Evolutionary conservation across 2,113 vertebrate species (phyloP), one percentile per base, ranked within the genome.

Genomic region (Cathartes aura): DNA sequence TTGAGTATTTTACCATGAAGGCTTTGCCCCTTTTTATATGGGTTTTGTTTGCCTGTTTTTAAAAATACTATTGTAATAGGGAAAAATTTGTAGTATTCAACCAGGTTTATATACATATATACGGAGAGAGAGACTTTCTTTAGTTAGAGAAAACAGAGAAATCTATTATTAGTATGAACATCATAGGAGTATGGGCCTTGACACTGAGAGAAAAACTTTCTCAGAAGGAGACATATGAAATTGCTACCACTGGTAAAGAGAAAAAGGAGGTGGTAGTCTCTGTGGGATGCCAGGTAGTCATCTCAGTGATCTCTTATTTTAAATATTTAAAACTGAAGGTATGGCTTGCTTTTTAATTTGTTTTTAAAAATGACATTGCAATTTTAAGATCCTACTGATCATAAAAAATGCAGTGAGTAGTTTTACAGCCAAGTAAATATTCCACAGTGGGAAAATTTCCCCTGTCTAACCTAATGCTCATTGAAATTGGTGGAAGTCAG

Each of bases 101-200:
- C 1, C 6, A 64, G 6, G 27, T 85, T 24, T 85, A 50, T 38
- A 19, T 15, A 34, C 6, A n/a, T 23, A 47, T 6, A 18, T 8
- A 26, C 5, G 48, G 5, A 64, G 0, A 70, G 5, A 62, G 13
- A 52, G 9, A 67, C 4, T 34, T 81, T 79, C 27, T 79, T 86
- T 23, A 30, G 9, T 42, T 43, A 64, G 9, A 79, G 89, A 79
- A 59, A 17, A 47, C 8, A 26, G 15, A 83, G 16, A 87, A 67
- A 62, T 64, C 5, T 64, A 11, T 53, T 48, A 53, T 73, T 82
- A 73, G 3, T 60, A 24, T 45, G 24, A 68, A 45, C 8, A 58
- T 26, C 15, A 55, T 7, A 23, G 32, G 9, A 42, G 1, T 64
- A 56, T n/a, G 22, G 29, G 34, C 24, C 13, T 73, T 0, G 0